Evolutionary conservation across 2,797 vertebrate species (phyloP).

Genomic region (Atherinosoma microstoma): DNA sequence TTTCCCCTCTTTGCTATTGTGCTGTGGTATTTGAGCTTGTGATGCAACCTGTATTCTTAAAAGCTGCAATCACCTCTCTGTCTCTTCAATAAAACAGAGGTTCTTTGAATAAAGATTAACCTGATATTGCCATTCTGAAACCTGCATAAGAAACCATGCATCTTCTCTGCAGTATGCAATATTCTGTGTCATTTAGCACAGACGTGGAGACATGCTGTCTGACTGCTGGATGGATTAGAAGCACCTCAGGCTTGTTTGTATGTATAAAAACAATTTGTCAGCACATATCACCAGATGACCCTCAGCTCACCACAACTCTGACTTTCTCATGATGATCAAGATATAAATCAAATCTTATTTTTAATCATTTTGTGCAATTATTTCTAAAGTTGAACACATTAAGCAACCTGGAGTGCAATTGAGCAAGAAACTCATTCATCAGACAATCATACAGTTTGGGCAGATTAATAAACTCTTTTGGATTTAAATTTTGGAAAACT

Average conservation of each 20-base stretch:
- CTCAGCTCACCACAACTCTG: slow-evolving; percentile 22
- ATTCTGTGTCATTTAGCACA: slow-evolving; percentile 51
- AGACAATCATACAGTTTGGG: too few relatives aligned
- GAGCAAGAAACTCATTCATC: neutral
- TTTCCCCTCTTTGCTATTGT: slow-evolving; percentile 41
- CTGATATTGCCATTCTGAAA: slow-evolving; percentile 64
- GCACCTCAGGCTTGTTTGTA: slow-evolving; percentile 64
- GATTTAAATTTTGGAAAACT: neutral
- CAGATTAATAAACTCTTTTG: too few relatives aligned
- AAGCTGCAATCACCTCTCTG: slow-evolving; percentile 44
- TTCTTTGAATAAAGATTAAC: slow-evolving; percentile 56
- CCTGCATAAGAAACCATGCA: slow-evolving; percentile 60
- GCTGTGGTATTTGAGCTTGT: slow-evolving; percentile 29
- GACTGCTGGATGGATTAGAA: slow-evolving; percentile 48
- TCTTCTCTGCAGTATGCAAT: slow-evolving; percentile 61
- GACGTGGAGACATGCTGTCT: slow-evolving; percentile 71
- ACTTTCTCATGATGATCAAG: slow-evolving; percentile 4
- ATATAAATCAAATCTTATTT: neutral
- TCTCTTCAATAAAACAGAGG: slow-evolving; percentile 50
- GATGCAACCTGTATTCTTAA: slow-evolving; percentile 43
- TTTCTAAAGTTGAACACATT: neutral
- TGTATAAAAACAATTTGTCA: slow-evolving; percentile 74
- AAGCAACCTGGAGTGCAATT: neutral
- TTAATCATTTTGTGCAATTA: neutral
- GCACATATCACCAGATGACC: slow-evolving; percentile 53